Evolutionary conservation across 2,888 invertebrate species (phyloP).

Genomic region (Strigamia transsilvanica): DNA sequence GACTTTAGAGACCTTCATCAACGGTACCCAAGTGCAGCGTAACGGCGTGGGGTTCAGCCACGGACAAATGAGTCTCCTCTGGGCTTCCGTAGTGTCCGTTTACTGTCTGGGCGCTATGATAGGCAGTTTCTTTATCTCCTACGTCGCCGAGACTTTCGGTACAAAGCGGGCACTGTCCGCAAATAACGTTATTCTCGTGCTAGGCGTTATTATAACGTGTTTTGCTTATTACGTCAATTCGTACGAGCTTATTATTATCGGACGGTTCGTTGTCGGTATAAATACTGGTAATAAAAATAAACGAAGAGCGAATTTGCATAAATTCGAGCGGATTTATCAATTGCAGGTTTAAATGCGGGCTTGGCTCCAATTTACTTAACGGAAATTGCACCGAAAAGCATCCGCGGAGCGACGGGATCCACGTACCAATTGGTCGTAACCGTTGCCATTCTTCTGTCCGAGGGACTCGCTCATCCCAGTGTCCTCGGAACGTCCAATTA

Average conservation of each 20-base stretch:
- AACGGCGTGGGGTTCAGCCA: slow-evolving; percentile 62
- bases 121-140: slow-evolving; percentile 78
- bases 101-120: slow-evolving; percentile 89
- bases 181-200: slow-evolving; percentile 79
- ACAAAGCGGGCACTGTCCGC: slow-evolving; percentile 80
- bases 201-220: slow-evolving; percentile 74
- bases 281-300: slow-evolving; percentile 69
- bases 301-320: background rate
- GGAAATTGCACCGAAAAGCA: slow-evolving; percentile 83
- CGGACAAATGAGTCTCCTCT: slow-evolving; percentile 71
- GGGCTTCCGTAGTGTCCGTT: slow-evolving; percentile 80
- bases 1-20: slow-evolving; percentile 79
- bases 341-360: slow-evolving; percentile 81
- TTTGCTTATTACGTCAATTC: slow-evolving; percentile 73
- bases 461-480: slow-evolving; percentile 76
- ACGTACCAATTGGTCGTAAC: slow-evolving; percentile 89
- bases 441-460: slow-evolving; percentile 77
- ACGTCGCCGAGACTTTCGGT: slow-evolving; percentile 68
- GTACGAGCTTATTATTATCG: slow-evolving; percentile 79
- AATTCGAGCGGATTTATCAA: too few relatives aligned
- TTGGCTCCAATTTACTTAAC: slow-evolving; percentile 86
- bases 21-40: slow-evolving; percentile 69
- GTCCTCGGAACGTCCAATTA: slow-evolving; percentile 73
- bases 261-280: slow-evolving; percentile 81
- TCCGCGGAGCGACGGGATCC: slow-evolving; percentile 86